Base-by-base conservation (phyloP, 2,888 invertebrate genomes). In the Meteorus cinctellus region DNA sequence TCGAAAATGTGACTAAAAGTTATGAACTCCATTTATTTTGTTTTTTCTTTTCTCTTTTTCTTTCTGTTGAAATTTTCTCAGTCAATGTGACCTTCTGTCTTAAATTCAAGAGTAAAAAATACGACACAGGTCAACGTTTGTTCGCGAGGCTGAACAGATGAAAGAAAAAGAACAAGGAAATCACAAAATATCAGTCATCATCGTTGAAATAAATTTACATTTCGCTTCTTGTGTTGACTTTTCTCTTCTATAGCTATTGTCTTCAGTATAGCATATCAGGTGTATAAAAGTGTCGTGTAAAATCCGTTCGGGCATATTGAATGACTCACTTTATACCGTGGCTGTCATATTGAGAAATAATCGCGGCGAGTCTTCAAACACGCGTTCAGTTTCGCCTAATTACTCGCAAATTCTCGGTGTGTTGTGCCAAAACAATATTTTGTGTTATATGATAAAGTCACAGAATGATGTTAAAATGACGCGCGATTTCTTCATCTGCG, bases 361-460 rank as follows among this genome's bases (percentile, higher is more conserved):
- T 24, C 29, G 14, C 16, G 1, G 59, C 34, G 55, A 19, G 8
- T 55, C 60, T 41, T 65, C 55, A 19, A 19, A 55, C 59, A 31
- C 36, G 48, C 76, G 80, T 80, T 78, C 81, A 79, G 83, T 81
- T 82, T 82, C 82, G 82, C 84, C 80, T 86, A 86, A 87, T 87
- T 86, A 84, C 83, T 82, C 77, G 66, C 80, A 79, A 80, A 85
- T 84, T 82, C 74, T 76, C 34, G 14, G 80, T 19, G 16, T 41
- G 8, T 36, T 51, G 76, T 84, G 86, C 84, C 85, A 86, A 81
- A 74, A 68, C 71, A 77, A 55, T 63, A 24, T 68, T 68, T 65
- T 24, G 59, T 55, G 31, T 72, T 63, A 51, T 66, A 62, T 48
- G 68, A 55, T 55, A 55, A 1, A 72, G 63, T 45, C 12, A 51